Percentiles rank a stretch among this genome's conserved stretches.
Evolutionary conservation across 2,797 vertebrate genomes (phyloP).

Genomic region (Moxostoma hubbsi): DNA sequence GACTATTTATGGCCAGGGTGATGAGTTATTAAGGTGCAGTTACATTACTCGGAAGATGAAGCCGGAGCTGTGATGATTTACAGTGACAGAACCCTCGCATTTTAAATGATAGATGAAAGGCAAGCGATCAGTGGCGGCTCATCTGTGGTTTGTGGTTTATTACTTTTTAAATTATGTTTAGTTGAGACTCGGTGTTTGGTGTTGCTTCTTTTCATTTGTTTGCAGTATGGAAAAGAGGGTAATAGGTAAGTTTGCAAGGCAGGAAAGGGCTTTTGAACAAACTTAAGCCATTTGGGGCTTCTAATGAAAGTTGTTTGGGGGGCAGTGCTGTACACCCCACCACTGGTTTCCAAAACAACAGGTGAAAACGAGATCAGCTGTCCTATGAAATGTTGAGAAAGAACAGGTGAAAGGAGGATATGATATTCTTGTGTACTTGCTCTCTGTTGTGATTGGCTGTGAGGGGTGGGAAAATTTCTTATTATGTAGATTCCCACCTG

Average conservation of each 20-base stretch:
- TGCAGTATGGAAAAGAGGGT: too few relatives aligned
- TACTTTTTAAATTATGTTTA: slow-evolving; percentile 41
- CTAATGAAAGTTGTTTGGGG: slow-evolving; percentile 58
- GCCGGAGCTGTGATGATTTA: slow-evolving; percentile 38
- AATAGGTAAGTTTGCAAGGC: neutral
- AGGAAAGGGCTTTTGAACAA: slow-evolving; percentile 14
- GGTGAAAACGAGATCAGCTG: slow-evolving; percentile 71
- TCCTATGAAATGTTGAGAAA: slow-evolving; percentile 63
- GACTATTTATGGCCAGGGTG: slow-evolving; percentile 50
- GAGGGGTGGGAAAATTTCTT: slow-evolving; percentile 63
- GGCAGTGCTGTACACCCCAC: slow-evolving; percentile 49
- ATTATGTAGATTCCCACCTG: slow-evolving; percentile 61
- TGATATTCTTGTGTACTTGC: slow-evolving; percentile 49
- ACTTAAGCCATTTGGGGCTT: slow-evolving; percentile 16
- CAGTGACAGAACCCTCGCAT: slow-evolving; percentile 25
- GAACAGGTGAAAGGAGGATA: slow-evolving; percentile 75
- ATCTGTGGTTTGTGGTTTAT: slow-evolving; percentile 38
- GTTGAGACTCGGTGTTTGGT: neutral
- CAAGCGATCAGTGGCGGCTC: slow-evolving; percentile 23
- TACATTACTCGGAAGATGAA: slow-evolving; percentile 42
- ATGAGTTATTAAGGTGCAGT: slow-evolving; percentile 45
- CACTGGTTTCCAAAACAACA: slow-evolving; percentile 56
- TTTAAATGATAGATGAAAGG: slow-evolving; percentile 50
- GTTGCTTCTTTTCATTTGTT: neutral
- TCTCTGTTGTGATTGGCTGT: slow-evolving; percentile 44